Conservation (phyloP, 2,113 vertebrate species). For the Nothoprocta perdicaria region DNA sequence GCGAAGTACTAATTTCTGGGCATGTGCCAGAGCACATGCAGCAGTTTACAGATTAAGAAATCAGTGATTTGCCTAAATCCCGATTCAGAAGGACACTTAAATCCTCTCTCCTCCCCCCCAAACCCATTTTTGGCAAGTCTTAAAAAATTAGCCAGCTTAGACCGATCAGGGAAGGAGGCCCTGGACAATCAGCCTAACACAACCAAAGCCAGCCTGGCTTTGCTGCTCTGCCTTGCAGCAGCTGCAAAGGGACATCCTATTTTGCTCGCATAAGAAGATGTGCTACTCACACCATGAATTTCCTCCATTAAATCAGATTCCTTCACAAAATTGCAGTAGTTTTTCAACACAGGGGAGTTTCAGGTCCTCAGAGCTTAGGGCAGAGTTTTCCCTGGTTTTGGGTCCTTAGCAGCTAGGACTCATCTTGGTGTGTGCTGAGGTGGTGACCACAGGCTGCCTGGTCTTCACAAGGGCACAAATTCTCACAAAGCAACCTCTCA, state of each 20-base stretch:
- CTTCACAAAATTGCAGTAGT: neutral
- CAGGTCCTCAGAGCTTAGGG: neutral
- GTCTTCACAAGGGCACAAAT: neutral
- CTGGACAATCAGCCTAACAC: rapidly evolving
- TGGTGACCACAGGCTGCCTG: neutral
- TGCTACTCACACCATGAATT: neutral
- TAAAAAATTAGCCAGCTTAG: neutral
- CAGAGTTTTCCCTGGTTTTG: neutral
- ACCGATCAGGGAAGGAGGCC: neutral
- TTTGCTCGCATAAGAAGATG: neutral
- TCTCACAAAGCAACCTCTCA: neutral
- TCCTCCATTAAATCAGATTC: neutral
- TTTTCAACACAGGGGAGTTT: neutral
- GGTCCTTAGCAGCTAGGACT: neutral
- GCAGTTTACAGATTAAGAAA: neutral
- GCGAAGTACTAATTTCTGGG: neutral
- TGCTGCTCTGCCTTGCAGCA: neutral
- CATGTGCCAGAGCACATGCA: neutral
- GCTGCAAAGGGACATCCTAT: rapidly evolving
- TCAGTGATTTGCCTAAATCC: neutral
- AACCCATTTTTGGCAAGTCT: neutral
- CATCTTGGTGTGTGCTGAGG: neutral
- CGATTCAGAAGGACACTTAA: neutral
- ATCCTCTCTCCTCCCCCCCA: neutral
- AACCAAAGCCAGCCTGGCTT: rapidly evolving